Percentiles rank a stretch among this genome's conserved stretches.
Conservation (phyloP, 92 coral and sea anemone species). For the Epizoanthus rinbou region DNA sequence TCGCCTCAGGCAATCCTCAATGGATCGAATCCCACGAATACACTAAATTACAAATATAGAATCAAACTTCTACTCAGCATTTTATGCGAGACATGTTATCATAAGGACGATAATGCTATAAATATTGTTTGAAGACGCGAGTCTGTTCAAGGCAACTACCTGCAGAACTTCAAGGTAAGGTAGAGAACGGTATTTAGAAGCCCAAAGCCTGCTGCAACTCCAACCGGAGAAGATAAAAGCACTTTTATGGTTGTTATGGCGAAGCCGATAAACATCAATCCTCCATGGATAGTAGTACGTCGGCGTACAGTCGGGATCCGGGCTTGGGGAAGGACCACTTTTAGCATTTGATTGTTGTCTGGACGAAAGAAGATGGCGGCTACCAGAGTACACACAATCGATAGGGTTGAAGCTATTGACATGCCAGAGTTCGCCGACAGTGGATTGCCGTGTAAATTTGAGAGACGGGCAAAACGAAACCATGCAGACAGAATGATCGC, state of each 20-base stretch:
- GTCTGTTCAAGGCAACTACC: too few relatives aligned
- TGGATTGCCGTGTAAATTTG: neutral
- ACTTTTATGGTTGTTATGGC: neutral
- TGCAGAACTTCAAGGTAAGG: too few relatives aligned
- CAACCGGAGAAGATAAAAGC: too few relatives aligned
- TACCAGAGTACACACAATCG: constrained; percentile 36
- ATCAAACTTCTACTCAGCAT: too few relatives aligned
- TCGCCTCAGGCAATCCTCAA: too few relatives aligned
- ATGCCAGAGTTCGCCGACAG: neutral
- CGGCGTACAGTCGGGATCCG: constrained; percentile 32
- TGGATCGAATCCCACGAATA: too few relatives aligned
- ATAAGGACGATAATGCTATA: too few relatives aligned
- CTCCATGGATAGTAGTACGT: constrained; percentile 46
- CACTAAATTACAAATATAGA: too few relatives aligned
- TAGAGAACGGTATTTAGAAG: too few relatives aligned
- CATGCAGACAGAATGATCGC: constrained; percentile 48
- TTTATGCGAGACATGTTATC: too few relatives aligned
- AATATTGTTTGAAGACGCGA: too few relatives aligned
- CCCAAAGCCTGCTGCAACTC: too few relatives aligned
- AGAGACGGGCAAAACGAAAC: neutral
- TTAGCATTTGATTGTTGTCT: constrained; percentile 50
- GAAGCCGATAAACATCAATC: constrained; percentile 38
- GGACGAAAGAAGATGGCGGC: constrained; percentile 67
- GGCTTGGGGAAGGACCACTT: constrained; percentile 42
- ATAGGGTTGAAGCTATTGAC: neutral